A percentile compares a stretch with the other conserved stretches of the same genome.
Evolutionary conservation across 2,113 vertebrate genomes (phyloP).

Genomic region (Mystacornis crossleyi): DNA sequence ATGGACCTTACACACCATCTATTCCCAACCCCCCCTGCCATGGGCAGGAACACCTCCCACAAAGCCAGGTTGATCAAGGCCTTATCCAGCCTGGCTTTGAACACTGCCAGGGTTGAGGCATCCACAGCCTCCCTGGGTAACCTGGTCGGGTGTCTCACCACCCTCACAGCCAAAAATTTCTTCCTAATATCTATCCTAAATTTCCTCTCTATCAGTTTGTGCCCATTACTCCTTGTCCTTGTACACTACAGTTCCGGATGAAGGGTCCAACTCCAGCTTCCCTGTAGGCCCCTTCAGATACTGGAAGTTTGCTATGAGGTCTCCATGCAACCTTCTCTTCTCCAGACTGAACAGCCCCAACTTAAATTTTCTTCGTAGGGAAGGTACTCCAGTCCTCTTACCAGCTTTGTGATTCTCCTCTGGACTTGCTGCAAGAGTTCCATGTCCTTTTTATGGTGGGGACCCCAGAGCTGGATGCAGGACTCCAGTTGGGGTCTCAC

Average conservation of each 20-base stretch:
- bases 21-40: rapidly evolving
- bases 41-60: background rate
- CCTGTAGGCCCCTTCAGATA: background rate
- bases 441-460: background rate
- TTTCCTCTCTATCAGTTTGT: background rate
- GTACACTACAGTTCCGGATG: background rate
- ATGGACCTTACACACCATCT: background rate
- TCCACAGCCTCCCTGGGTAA: background rate
- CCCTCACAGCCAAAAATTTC: background rate
- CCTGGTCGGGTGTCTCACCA: background rate
- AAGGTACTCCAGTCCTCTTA: background rate
- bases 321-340: background rate
- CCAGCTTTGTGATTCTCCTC: background rate
- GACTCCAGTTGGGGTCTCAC: background rate
- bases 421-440: background rate
- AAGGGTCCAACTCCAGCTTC: background rate
- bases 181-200: background rate
- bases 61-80: background rate
- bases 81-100: background rate
- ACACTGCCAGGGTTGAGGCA: background rate
- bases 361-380: background rate
- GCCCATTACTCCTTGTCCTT: background rate
- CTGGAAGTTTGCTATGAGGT: background rate
- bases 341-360: background rate
- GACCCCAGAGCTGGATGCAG: background rate